Evolutionary conservation across 2,113 vertebrate species (phyloP), one percentile per base, ranked within the genome.

Genomic region (Hippocampus mohnikei): DNA sequence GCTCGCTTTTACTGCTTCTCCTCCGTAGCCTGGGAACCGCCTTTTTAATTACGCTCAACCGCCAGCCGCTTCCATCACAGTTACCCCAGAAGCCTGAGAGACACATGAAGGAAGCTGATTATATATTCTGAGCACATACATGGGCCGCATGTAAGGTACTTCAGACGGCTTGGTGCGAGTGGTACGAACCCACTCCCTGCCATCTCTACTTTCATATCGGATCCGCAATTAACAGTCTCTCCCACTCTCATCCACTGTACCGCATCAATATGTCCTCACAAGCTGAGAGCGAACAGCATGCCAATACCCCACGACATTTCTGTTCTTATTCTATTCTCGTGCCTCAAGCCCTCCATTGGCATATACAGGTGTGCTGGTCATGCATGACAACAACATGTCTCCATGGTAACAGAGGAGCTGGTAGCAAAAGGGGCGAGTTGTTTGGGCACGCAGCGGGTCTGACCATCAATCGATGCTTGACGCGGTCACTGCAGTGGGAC

Each of bases 361-460:
- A 33, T 33, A 60, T 20, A 33, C 58, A 18, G 58, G 58, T 60
- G 27, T 18, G 27, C 58, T 60, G 58, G 27, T 29, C 58, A 29
- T 60, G 81, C 87, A 85, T 81, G 86, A 89, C 86, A 86, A 88
- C 84, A 85, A 78, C 84, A 52, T 25, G 73, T 90, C 68, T 74
- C 91, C 78, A 89, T 91, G 83, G 83, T 83, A 88, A 92, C 90
- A 73, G 78, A 40, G 37, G 67, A 74, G 78, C 79, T 72, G 79
- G 71, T 70, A 76, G 82, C 73, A 58, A 58, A 46, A 71, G n/a
- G 16, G 63, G 13, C 25, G 56, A 59, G 25, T 29, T 71, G 53
- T 70, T 75, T 71, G 67, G 77, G 74, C 75, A 71, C 76, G 71
- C 64, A 56, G 58, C 70, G 66, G 74, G 76, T 78, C 83, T 78